A percentile compares a stretch with the other conserved stretches of the same genome.
Evolutionary conservation across 2,797 vertebrate species (phyloP).

Genomic region (Meriones psammophilus): DNA sequence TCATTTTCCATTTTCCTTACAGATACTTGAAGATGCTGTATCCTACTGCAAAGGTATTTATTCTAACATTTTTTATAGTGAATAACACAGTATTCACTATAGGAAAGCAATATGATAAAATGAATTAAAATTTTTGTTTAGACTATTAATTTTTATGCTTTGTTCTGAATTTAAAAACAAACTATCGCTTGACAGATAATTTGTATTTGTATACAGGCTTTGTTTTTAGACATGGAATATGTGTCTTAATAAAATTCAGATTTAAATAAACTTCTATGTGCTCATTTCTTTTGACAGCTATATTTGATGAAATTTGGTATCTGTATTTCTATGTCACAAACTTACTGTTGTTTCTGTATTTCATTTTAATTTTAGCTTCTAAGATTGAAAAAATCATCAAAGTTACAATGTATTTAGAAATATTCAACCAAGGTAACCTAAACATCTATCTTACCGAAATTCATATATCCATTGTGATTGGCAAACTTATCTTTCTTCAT

Average conservation of each 20-base stretch:
- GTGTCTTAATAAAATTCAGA: background rate
- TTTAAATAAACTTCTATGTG: background rate
- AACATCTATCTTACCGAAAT: conserved; percentile 49
- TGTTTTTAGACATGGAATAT: background rate
- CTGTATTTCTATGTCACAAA: background rate
- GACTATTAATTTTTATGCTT: background rate
- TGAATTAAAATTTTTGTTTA: background rate
- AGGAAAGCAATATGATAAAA: background rate
- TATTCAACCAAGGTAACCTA: conserved; percentile 58
- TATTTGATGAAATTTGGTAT: background rate
- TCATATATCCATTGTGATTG: background rate
- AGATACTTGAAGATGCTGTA: background rate
- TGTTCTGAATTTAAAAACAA: background rate
- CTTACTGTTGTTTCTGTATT: conserved; percentile 36
- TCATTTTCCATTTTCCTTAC: too few species aligned
- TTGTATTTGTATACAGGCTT: background rate
- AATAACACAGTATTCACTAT: background rate
- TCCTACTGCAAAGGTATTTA: background rate
- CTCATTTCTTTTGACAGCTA: background rate
- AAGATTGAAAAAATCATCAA: conserved; percentile 38
- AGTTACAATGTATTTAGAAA: conserved; percentile 41
- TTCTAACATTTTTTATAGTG: background rate
- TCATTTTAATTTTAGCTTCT: background rate
- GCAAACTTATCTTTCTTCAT: background rate
- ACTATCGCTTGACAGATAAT: background rate